Evolutionary conservation across 2,797 vertebrate genomes (phyloP).

Genomic region (Euthynnus affinis): DNA sequence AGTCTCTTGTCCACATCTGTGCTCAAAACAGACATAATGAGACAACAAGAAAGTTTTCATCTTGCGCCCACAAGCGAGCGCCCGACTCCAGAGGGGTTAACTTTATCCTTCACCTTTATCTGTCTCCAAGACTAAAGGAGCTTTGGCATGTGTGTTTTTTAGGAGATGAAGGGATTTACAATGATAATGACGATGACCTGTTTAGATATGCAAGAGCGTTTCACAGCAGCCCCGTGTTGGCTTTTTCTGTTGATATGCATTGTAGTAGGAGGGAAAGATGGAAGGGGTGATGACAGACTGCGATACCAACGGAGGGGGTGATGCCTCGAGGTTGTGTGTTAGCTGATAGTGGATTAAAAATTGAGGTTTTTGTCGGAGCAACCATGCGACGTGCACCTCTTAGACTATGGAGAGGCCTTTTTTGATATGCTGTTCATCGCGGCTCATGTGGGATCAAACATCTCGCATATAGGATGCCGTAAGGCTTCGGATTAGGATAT

Average conservation of each 20-base stretch:
- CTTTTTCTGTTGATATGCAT: slow-evolving; percentile 49
- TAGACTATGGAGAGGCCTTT: slow-evolving; percentile 1
- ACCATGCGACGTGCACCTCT: slow-evolving; percentile 9
- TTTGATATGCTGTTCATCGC: background rate
- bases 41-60: slow-evolving; percentile 48
- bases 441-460: background rate
- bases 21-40: slow-evolving; percentile 51
- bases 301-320: slow-evolving; percentile 48
- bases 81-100: slow-evolving; percentile 8
- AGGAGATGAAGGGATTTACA: slow-evolving; percentile 61
- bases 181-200: slow-evolving; percentile 65
- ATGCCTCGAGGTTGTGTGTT: slow-evolving; percentile 41
- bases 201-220: slow-evolving; percentile 46
- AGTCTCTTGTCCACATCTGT: slow-evolving; percentile 53
- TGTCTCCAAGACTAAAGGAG: slow-evolving; percentile 49
- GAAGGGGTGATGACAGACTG: slow-evolving; percentile 43
- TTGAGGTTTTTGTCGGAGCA: slow-evolving; percentile 23
- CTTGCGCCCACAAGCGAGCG: slow-evolving; percentile 10
- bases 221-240: slow-evolving; percentile 37
- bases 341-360: slow-evolving; percentile 49
- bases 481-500: slow-evolving; percentile 1
- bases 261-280: slow-evolving; percentile 44
- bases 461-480: background rate
- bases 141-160: slow-evolving; percentile 60
- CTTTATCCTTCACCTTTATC: slow-evolving; percentile 25